Base-by-base conservation (phyloP, 2,113 vertebrate genomes). In the Pelecanoides urinatrix region DNA sequence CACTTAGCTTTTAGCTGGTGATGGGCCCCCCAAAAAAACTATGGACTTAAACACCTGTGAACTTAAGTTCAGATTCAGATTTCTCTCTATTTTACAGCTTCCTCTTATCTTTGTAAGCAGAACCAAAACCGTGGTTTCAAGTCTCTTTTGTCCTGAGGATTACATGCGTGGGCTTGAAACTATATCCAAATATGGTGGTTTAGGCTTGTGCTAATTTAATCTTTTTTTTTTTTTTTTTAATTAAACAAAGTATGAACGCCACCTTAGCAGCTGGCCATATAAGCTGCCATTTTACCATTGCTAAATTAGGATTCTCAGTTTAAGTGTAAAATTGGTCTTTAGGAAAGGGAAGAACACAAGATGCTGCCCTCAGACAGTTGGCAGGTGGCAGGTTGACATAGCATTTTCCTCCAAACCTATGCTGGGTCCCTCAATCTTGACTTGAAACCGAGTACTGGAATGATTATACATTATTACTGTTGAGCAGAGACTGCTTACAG, bases 111-210 rank as follows among this genome's bases (percentile, higher is more conserved):
- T 71, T 81, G 40, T 82, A 85, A 95, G 91, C 70, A 89, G 94
- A 94, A 97, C 86, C 61, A 94, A 96, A 95, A 44, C 80, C 66
- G 45, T 53, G 36, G 83, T 91, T 97, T 96, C 86, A 38, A 78
- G 76, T 88, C 78, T 86, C 27, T 82, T 62, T 81, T 80, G 40
- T 95, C 61, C 44, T 8, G 6, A 49, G 67, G 36, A 88, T 91
- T 63, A 82, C 34, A 81, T 81, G 23, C 3, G 14, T 58, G 20
- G 44, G 30, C 70, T 82, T 92, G 83, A 91, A 95, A 79, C 44
- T 18, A 84, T 84, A 68, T 59, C 66, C 70, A 89, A 49, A 91
- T 94, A 68, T 72, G 62, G 84, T 90, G 34, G 45, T 68, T 88
- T 75, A 72, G 34, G 21, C 22, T 86, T 79, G 12, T 73, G 32